Conservation (phyloP, 2,113 vertebrate genomes). For the Motacilla alba region DNA sequence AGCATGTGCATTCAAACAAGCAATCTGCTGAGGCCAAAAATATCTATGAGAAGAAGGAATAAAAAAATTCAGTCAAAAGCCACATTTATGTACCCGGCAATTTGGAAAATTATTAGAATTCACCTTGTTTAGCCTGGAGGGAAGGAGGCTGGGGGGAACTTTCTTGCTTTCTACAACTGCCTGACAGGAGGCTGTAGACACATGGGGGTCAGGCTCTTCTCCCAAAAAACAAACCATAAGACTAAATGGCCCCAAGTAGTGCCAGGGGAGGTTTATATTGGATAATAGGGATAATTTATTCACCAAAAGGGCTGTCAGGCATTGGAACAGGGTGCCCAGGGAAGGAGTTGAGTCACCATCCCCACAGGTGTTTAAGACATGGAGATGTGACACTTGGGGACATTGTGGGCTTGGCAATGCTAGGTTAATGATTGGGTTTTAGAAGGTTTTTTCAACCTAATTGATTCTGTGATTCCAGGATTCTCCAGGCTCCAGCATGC, state of each 20-base stretch:
- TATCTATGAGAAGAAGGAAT: not conserved
- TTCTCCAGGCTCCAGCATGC: not conserved
- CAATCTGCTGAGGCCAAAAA: not conserved
- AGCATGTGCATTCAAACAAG: not conserved
- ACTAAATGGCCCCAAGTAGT: not conserved
- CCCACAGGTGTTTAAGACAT: not conserved
- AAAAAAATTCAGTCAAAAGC: not conserved
- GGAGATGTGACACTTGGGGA: not conserved
- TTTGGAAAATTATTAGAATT: not conserved
- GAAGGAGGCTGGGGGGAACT: accelerated
- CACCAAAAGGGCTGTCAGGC: not conserved
- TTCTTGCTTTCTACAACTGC: not conserved
- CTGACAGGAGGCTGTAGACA: too few species aligned
- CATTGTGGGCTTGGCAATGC: not conserved
- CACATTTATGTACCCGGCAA: not conserved
- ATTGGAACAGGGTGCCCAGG: not conserved
- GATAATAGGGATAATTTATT: not conserved
- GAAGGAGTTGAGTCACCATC: not conserved
- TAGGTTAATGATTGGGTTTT: not conserved
- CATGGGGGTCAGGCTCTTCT: accelerated
- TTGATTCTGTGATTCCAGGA: not conserved
- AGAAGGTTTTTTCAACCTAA: not conserved
- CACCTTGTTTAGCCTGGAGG: not conserved
- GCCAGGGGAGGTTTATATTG: not conserved
- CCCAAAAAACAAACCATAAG: not conserved